phyloP scores from a whole-genome alignment of 1,140 invertebrate species.

The Heliconius melpomene region DNA sequence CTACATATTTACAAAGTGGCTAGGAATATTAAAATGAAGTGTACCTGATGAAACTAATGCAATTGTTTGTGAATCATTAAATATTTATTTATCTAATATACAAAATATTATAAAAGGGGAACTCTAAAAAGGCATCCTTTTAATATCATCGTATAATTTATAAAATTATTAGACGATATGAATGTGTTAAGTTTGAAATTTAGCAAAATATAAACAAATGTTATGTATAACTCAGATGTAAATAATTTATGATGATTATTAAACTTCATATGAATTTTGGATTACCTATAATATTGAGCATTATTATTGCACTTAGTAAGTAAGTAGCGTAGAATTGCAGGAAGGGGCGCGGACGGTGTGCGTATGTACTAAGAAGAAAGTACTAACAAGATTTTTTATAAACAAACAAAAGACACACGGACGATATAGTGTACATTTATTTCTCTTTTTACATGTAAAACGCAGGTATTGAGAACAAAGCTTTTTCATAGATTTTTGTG shows the following conservation, averaged over 20 bases:
- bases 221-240: conserved; percentile 14
- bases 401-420: too few relatives aligned
- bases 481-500: too few relatives aligned
- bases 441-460: too few relatives aligned
- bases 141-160: background rate
- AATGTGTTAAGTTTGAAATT: conserved; percentile 22
- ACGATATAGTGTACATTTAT: too few relatives aligned
- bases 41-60: conserved; percentile 1
- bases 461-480: too few relatives aligned
- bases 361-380: background rate
- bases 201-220: conserved; percentile 7
- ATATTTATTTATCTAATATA: conserved; percentile 3
- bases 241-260: conserved; percentile 24
- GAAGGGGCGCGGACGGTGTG: conserved; percentile 48
- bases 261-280: conserved; percentile 28
- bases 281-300: conserved; percentile 22
- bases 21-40: background rate
- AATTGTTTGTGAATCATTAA: background rate
- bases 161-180: background rate
- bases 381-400: background rate
- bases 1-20: conserved; percentile 9
- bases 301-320: conserved; percentile 74
- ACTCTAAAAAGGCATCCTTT: background rate
- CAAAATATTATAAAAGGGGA: background rate
- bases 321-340: conserved; percentile 63